Evolutionary conservation across 2,888 invertebrate genomes (phyloP).

Genomic region (Phalera bucephala): DNA sequence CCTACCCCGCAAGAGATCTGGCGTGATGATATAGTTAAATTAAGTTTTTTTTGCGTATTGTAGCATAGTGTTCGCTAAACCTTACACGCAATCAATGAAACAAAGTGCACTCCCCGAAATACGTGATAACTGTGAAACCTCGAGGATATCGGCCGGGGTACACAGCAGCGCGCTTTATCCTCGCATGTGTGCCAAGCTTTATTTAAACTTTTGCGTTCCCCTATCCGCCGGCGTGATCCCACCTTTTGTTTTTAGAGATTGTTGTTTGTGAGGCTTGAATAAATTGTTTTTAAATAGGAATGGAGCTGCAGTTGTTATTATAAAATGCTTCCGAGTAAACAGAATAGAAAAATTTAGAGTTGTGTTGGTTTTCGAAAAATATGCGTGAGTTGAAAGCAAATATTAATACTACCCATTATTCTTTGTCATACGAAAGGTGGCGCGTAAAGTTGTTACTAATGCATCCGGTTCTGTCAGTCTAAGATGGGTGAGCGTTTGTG

Average conservation of each 20-base stretch:
- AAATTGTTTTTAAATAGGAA: not conserved
- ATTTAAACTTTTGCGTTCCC: conserved; percentile 26
- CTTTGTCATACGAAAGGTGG: too few relatives aligned
- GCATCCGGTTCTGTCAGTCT: too few relatives aligned
- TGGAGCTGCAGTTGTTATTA: not conserved
- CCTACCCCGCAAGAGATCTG: too few relatives aligned
- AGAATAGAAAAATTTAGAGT: not conserved
- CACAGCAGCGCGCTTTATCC: conserved; percentile 22
- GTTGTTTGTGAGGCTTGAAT: conserved; percentile 5
- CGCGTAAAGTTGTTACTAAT: too few relatives aligned
- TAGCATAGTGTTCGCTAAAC: not conserved
- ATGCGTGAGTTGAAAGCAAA: too few relatives aligned
- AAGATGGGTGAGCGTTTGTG: too few relatives aligned
- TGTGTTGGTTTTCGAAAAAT: too few relatives aligned
- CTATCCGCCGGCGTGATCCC: conserved; percentile 21
- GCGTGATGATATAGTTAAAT: too few relatives aligned
- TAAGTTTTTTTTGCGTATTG: too few relatives aligned
- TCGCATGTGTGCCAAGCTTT: conserved; percentile 28
- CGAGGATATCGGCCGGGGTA: conserved; percentile 38
- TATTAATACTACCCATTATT: too few relatives aligned
- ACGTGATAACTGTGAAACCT: conserved; percentile 47
- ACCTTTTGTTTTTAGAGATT: conserved; percentile 24
- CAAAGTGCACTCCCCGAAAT: conserved; percentile 34
- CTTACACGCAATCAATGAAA: conserved; percentile 25
- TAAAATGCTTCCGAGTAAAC: not conserved